Percentiles rank a stretch among this genome's conserved stretches.
Conservation (phyloP, 2,888 invertebrate species). For the Amblyjoppa proteus region DNA sequence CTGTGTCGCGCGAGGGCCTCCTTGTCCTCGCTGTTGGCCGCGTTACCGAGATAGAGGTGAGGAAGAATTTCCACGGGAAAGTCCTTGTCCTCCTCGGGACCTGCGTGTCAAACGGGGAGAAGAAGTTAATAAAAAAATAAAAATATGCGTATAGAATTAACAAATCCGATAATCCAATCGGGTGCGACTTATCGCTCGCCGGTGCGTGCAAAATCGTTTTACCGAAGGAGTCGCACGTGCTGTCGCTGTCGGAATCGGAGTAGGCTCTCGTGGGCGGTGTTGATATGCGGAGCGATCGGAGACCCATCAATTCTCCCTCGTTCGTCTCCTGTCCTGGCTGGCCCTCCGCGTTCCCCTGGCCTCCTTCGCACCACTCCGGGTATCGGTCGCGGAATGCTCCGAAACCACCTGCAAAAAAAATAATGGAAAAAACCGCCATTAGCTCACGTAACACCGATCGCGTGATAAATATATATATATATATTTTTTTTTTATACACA, state of each 20-base stretch:
- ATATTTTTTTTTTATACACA: not conserved
- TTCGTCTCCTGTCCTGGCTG: slow-evolving; percentile 82
- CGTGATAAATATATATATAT: not conserved
- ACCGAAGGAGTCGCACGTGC: slow-evolving; percentile 84
- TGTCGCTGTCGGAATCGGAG: slow-evolving; percentile 90
- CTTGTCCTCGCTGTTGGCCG: slow-evolving; percentile 96
- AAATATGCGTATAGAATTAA: slow-evolving; percentile 5
- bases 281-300: slow-evolving; percentile 91
- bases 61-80: slow-evolving; percentile 98
- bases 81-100: slow-evolving; percentile 89
- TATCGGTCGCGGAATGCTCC: slow-evolving; percentile 93
- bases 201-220: slow-evolving; percentile 51
- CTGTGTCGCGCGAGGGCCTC: slow-evolving; percentile 95
- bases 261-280: slow-evolving; percentile 90
- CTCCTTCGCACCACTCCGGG: slow-evolving; percentile 96
- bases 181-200: too few relatives aligned
- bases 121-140: slow-evolving; percentile 54
- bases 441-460: not conserved
- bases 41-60: slow-evolving; percentile 97
- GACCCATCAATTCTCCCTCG: slow-evolving; percentile 88
- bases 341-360: slow-evolving; percentile 86
- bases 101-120: slow-evolving; percentile 75
- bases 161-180: not conserved
- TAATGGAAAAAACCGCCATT: slow-evolving; percentile 63
- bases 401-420: slow-evolving; percentile 92